Evolutionary conservation across 2,797 vertebrate species (phyloP).

Genomic region (Notamacropus eugenii): DNA sequence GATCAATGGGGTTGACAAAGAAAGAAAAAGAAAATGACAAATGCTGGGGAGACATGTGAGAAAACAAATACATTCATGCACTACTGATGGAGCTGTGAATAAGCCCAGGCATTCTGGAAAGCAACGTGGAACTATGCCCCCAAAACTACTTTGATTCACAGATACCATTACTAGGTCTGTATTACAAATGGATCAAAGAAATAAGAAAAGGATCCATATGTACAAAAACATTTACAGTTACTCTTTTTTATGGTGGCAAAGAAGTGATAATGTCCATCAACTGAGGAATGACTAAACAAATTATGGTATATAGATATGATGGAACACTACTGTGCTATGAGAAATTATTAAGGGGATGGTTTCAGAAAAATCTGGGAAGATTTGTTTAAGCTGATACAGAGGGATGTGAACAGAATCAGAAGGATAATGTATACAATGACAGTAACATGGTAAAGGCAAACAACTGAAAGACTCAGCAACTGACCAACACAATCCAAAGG

Average conservation of each 20-base stretch:
- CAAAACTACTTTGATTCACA: not conserved
- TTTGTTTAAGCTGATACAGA: too few relatives aligned
- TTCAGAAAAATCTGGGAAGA: too few relatives aligned
- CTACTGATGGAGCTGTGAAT: not conserved
- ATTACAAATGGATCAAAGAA: not conserved
- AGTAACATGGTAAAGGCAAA: not conserved
- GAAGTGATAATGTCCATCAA: not conserved
- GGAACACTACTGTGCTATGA: not conserved
- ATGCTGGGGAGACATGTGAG: not conserved
- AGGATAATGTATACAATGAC: too few relatives aligned
- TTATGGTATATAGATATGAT: not conserved
- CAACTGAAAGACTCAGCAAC: not conserved
- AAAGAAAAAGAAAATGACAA: not conserved
- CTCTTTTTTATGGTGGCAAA: not conserved
- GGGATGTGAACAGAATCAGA: too few relatives aligned
- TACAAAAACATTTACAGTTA: not conserved
- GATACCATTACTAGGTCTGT: not conserved
- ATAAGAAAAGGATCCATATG: not conserved
- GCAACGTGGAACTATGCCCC: not conserved
- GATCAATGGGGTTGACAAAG: not conserved
- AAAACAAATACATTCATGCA: not conserved
- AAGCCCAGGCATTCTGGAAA: not conserved
- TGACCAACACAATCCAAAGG: not conserved
- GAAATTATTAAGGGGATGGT: too few relatives aligned
- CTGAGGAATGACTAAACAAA: not conserved